These are phyloP conservation scores for Tromatobia lineatoria DNA, from an alignment of 2,888 invertebrate species.

Conservation along the genomic window DNA sequence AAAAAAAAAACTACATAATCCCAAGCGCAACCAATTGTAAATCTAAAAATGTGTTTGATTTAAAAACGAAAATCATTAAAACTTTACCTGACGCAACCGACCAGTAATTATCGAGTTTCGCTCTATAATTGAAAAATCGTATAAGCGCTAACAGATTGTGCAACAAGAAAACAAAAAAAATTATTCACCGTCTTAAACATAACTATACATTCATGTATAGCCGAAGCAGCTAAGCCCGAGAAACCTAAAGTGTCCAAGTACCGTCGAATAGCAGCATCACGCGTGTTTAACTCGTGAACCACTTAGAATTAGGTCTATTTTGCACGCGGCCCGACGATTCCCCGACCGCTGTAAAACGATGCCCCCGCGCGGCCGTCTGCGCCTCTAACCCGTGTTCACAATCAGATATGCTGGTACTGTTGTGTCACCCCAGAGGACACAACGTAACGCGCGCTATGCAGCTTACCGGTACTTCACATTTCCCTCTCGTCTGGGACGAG, in stretches of 20 bases:
- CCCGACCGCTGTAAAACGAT: constrained; percentile 27
- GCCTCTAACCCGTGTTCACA: constrained; percentile 27
- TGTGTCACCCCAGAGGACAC: neutral
- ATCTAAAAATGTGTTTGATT: too few species aligned
- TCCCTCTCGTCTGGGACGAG: neutral
- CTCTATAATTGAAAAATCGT: too few species aligned
- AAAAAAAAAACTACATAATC: too few species aligned
- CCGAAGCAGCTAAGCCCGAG: neutral
- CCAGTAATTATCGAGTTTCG: too few species aligned
- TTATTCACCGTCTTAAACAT: neutral
- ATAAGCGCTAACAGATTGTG: too few species aligned
- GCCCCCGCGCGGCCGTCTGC: constrained; percentile 31
- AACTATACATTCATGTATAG: neutral
- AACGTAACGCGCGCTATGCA: neutral
- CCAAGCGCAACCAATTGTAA: too few species aligned
- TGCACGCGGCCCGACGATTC: constrained; percentile 67
- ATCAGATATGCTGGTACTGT: neutral
- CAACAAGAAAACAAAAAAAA: too few species aligned
- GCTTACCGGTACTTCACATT: neutral
- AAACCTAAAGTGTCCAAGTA: constrained; percentile 39
- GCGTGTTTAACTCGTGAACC: constrained; percentile 52
- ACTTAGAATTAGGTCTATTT: constrained; percentile 68
- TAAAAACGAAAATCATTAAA: too few species aligned
- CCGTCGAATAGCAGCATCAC: constrained; percentile 35
- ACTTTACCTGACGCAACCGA: too few species aligned